A percentile compares a stretch with the other conserved stretches of the same genome.
phyloP scores from a whole-genome alignment of 2,888 invertebrate genomes.

The Malacosoma neustria region DNA sequence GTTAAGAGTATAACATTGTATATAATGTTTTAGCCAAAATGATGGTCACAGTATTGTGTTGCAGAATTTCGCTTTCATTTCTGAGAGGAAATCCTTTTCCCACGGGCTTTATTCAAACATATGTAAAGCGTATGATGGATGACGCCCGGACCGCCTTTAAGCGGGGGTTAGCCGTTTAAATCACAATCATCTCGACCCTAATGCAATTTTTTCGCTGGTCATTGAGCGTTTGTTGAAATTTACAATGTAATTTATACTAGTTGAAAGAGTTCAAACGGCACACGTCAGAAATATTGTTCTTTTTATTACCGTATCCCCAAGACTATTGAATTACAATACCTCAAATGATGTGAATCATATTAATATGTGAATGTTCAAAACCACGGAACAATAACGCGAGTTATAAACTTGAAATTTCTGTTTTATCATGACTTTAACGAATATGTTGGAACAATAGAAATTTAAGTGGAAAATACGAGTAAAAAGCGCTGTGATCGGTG shows the following conservation, averaged over 20 bases:
- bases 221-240: slow-evolving; percentile 58
- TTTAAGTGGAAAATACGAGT: slow-evolving; percentile 22
- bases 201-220: slow-evolving; percentile 64
- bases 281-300: slow-evolving; percentile 60
- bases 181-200: slow-evolving; percentile 62
- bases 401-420: slow-evolving; percentile 25
- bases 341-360: slow-evolving; percentile 4
- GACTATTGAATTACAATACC: slow-evolving; percentile 40
- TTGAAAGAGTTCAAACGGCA: slow-evolving; percentile 58
- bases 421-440: slow-evolving; percentile 31
- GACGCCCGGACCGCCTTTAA: slow-evolving; percentile 50
- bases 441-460: slow-evolving; percentile 48
- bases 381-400: slow-evolving; percentile 36
- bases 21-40: no score
- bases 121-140: slow-evolving; percentile 77
- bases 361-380: slow-evolving; percentile 11
- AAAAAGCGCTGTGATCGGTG: slow-evolving; percentile 24
- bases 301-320: slow-evolving; percentile 51
- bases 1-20: no score
- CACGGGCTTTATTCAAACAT: slow-evolving; percentile 76
- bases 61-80: slow-evolving; percentile 62
- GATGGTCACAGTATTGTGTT: slow-evolving; percentile 39
- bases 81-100: slow-evolving; percentile 75
- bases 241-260: slow-evolving; percentile 64
- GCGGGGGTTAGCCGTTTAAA: slow-evolving; percentile 64